Evolutionary conservation across 2,113 vertebrate genomes (phyloP), one percentile per base, ranked within the genome.

Genomic region (Ariopsis seemanni): DNA sequence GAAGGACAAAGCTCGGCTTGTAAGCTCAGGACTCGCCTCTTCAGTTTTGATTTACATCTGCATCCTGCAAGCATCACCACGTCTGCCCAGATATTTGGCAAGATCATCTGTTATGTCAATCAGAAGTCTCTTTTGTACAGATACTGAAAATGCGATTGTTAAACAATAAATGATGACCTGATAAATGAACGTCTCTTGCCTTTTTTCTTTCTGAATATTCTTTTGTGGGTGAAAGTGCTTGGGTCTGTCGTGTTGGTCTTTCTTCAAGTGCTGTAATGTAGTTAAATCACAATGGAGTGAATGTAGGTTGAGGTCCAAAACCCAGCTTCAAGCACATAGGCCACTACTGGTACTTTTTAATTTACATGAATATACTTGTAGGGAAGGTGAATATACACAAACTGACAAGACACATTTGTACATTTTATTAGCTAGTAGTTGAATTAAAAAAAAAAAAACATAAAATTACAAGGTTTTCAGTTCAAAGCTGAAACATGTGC

Each of bases 1-100:
- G 98, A 93, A 98, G 98, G 94, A 99, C 98, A 89, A 99, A 99
- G 92, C 96, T 99, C 57, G 98, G 98, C 93, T 93, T 99, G 92
- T 99, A 96, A 97, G 88, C 86, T 80, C 48, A 42, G 22, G 48
- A 89, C 83, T 88, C 85, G 3, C 7, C 84, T 89, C 89, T 87
- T 88, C 91, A 78, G 78, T 81, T 25, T 89, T 79, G 88, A 77
- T 85, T 85, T 87, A 25, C 83, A 11, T 82, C 82, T 84, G 65
- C 63, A 85, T 89, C 85, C 90, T 82, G 90, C 75, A 89, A 91
- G 89, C 89, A 90, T 89, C 81, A 78, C 91, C 91, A 92, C 88
- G 92, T 94, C 92, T 89, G 86, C 87, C 89, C 86, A 80, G 89
- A 77, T 30, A 48, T 60, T 71, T 17, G 87, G 89, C 90, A 91